phyloP scores from a whole-genome alignment of 2,797 vertebrate species.

The Argyrosomus regius region DNA sequence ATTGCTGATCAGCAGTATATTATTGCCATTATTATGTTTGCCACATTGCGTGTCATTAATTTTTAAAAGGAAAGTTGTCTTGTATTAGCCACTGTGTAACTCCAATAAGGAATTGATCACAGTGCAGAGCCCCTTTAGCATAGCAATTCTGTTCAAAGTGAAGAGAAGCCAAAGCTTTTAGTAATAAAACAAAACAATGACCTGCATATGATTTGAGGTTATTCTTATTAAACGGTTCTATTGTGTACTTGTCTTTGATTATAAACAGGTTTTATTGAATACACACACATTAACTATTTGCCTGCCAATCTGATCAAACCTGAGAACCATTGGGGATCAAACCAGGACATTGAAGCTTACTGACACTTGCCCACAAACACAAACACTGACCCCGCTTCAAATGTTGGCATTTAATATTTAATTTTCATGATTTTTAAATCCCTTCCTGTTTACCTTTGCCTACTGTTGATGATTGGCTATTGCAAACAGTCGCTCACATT shows the following conservation, averaged over 20 bases:
- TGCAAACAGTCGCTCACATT: not conserved
- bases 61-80: conserved; percentile 44
- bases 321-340: not conserved
- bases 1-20: conserved; percentile 52
- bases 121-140: conserved; percentile 25
- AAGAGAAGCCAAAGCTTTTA: conserved; percentile 24
- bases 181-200: conserved; percentile 7
- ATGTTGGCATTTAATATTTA: conserved; percentile 12
- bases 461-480: not conserved
- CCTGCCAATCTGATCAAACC: not conserved
- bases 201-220: not conserved
- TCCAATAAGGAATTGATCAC: conserved; percentile 51
- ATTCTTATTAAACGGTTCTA: not conserved
- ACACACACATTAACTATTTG: not conserved
- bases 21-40: conserved; percentile 52
- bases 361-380: not conserved
- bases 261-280: not conserved
- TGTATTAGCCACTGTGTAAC: conserved; percentile 43
- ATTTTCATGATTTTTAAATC: not conserved
- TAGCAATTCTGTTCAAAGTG: conserved; percentile 26
- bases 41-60: conserved; percentile 39
- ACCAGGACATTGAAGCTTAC: not conserved
- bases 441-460: not conserved
- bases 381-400: not conserved
- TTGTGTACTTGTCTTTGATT: conserved; percentile 11